A percentile compares a stretch with the other conserved stretches of the same genome.
Evolutionary conservation across 2,797 vertebrate species (phyloP).

Genomic region (Echiichthys vipera): DNA sequence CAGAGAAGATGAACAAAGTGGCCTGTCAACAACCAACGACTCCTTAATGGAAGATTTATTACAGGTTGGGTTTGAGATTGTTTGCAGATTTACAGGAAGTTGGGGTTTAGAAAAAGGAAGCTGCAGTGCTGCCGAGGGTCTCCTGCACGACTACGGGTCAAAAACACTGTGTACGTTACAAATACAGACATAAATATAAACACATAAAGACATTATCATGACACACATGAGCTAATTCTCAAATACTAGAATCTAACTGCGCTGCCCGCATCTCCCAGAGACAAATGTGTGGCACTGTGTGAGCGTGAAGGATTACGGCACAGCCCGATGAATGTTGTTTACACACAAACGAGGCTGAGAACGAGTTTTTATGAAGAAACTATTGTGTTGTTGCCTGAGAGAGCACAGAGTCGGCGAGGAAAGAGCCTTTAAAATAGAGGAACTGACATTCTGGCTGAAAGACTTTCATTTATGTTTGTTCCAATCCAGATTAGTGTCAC

Average conservation of each 20-base stretch:
- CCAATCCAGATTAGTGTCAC: conserved; percentile 23
- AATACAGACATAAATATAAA: no score
- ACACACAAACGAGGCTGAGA: conserved; percentile 10
- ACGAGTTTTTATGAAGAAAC: conserved; percentile 19
- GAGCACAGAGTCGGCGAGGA: conserved; percentile 3
- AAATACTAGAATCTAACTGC: no score
- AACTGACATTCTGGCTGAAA: conserved; percentile 8
- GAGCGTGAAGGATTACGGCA: background rate
- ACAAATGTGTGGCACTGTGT: background rate
- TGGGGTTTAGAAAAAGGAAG: background rate
- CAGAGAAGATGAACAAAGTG: conserved; percentile 4
- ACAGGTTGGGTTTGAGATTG: background rate
- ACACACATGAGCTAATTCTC: no score
- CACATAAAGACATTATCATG: no score
- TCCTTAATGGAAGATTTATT: background rate
- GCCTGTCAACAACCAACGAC: background rate
- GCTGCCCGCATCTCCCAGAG: background rate
- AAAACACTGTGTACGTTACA: no score
- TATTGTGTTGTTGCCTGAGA: background rate
- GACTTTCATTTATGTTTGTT: conserved; percentile 45
- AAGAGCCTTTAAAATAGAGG: conserved; percentile 21
- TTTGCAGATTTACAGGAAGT: background rate
- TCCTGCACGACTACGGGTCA: no score
- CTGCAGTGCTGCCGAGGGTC: no score
- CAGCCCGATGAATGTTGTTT: background rate